Base-by-base conservation (phyloP, 2,113 vertebrate genomes). In the Xyrauchen texanus region DNA sequence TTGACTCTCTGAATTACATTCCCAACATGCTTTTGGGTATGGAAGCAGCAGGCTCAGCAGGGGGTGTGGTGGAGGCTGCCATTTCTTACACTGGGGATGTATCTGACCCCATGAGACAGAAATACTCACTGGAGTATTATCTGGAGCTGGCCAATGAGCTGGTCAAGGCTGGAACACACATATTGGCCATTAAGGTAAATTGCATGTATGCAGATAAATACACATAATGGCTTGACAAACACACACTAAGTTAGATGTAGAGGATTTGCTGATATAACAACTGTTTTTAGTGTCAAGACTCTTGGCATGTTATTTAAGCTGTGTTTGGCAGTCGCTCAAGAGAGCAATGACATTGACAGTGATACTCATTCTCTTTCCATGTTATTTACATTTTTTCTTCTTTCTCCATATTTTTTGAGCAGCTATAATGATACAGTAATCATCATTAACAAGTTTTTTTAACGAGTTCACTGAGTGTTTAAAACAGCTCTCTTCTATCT, bases 31-130 rank as follows among this genome's bases (percentile, higher is more conserved):
- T 96, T 69, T 89, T 98, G 90, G 97, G 97, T 6, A 96, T 97
- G 96, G 97, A 98, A 86, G 97, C 97, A 0, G 96, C 92, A 0
- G 96, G 97, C 0, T 68, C 78, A 0, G 97, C 96, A 0, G 96
- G 97, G 0, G 97, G 94, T 0, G 96, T 98, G 62, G 96, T 98
- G 62, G 96, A 98, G 85, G 97, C 97, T 0, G 95, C 96, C 75
- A 95, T 98, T 84, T 98, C 97, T 0, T 98, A 98, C 93, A 98
- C 97, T 0, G 96, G 97, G 0, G 94, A 98, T 0, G 96, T 98
- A 73, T 93, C 95, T 0, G 95, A 98, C 85, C 93, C 96, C 4
- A 88, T 84, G 65, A 95, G 95, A 68, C 96, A 96, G 88, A 98
- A 98, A 76, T 98, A 98, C 89, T 91, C 93, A 0, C 89, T 98